Conservation (phyloP, 1,140 invertebrate species). For the Aphelenchoides fujianensis region DNA sequence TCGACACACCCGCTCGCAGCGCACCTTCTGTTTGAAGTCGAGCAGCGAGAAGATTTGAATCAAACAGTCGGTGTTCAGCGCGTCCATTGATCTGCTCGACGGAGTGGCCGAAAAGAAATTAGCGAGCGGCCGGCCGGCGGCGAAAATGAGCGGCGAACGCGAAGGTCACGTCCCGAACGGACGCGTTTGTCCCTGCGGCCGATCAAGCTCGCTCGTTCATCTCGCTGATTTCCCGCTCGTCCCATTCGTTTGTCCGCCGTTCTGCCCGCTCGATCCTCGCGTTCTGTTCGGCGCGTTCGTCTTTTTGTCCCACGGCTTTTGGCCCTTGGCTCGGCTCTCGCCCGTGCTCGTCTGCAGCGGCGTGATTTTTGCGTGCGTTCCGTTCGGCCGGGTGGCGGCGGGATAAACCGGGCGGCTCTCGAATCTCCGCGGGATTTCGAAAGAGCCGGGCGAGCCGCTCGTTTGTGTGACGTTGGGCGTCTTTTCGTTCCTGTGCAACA, state of each 20-base stretch:
- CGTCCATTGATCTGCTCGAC: constrained; percentile 30
- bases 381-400: no score
- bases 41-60: constrained; percentile 27
- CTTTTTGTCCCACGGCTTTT: no score
- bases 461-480: no score
- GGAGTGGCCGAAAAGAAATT: neutral
- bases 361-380: neutral
- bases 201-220: no score
- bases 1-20: neutral
- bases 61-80: constrained; percentile 32
- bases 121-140: neutral
- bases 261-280: no score
- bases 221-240: no score
- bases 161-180: neutral
- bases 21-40: constrained; percentile 20
- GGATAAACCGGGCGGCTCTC: no score
- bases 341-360: neutral
- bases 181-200: neutral
- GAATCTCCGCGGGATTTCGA: no score
- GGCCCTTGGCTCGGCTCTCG: neutral
- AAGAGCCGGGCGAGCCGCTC: no score
- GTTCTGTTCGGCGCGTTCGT: no score
- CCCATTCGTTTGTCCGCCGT: neutral
- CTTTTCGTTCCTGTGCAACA: no score
- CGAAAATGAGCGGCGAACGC: neutral